Conservation (phyloP, 2,888 invertebrate genomes). For the Cryptocheilus praepositus region DNA sequence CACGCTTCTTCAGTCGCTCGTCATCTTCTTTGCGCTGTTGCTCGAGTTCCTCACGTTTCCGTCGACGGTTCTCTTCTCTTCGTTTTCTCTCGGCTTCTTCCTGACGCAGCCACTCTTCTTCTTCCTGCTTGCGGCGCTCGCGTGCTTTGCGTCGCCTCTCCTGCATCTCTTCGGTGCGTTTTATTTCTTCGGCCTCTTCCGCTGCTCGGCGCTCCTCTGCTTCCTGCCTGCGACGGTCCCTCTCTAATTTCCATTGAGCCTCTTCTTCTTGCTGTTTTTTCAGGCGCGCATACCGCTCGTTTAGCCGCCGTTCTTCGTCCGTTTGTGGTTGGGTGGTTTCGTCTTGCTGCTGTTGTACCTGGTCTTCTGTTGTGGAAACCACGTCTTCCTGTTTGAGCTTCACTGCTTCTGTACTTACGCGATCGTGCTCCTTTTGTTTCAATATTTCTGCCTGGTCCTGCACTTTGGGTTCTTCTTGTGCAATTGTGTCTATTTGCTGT, state of each 20-base stretch:
- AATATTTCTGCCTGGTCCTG: too few species aligned
- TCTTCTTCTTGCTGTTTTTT: conserved; percentile 49
- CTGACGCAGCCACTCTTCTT: conserved; percentile 51
- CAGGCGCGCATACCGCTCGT: conserved; percentile 47
- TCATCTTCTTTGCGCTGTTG: conserved; percentile 37
- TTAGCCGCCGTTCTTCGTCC: conserved; percentile 41
- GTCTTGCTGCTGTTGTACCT: too few species aligned
- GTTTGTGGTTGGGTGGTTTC: too few species aligned
- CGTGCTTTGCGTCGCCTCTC: conserved; percentile 28
- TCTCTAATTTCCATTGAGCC: conserved; percentile 19
- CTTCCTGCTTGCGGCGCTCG: conserved; percentile 36
- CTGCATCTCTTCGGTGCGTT: conserved; percentile 26
- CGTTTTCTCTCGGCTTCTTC: conserved; percentile 62
- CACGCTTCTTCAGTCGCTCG: conserved; percentile 36
- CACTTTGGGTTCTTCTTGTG: too few species aligned
- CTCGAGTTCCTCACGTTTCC: conserved; percentile 35
- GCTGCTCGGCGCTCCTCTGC: conserved; percentile 33
- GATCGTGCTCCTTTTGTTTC: too few species aligned
- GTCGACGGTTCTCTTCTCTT: conserved; percentile 53
- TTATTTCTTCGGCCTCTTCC: conserved; percentile 23
- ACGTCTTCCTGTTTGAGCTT: too few species aligned
- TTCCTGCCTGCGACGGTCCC: conserved; percentile 54
- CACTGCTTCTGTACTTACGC: too few species aligned
- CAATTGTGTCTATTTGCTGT: too few species aligned
- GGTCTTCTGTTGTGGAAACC: too few species aligned